Conservation (phyloP, 2,888 invertebrate genomes). For the Cotesia congregata region DNA sequence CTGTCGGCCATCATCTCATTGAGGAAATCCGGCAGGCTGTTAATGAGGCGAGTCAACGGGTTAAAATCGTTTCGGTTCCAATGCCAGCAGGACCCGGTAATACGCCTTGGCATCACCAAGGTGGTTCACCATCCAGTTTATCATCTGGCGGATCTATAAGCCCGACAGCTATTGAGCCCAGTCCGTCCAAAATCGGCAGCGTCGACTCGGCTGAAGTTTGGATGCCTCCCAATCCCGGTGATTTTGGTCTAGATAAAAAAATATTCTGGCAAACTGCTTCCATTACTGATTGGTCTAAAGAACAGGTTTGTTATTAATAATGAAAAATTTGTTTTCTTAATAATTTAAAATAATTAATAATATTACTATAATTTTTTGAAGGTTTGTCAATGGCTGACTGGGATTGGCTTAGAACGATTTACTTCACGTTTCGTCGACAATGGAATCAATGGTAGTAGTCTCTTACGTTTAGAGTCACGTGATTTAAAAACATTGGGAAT, state of each 20-base stretch:
- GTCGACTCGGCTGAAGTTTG: conserved; percentile 69
- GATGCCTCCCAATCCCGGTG: conserved; percentile 73
- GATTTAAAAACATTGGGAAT: conserved; percentile 91
- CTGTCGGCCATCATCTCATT: conserved; percentile 84
- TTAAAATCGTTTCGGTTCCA: conserved; percentile 77
- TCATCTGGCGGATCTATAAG: conserved; percentile 73
- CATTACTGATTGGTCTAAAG: conserved; percentile 84
- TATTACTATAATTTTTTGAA: conserved; percentile 63
- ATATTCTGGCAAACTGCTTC: conserved; percentile 79
- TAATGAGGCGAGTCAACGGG: conserved; percentile 89
- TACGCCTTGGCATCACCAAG: conserved; percentile 72
- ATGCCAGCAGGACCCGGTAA: conserved; percentile 72
- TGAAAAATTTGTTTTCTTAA: background rate
- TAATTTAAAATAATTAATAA: too few species aligned
- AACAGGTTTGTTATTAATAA: conserved; percentile 74
- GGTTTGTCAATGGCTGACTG: conserved; percentile 95
- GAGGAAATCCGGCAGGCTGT: conserved; percentile 92
- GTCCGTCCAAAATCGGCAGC: conserved; percentile 63
- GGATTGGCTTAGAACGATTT: conserved; percentile 85
- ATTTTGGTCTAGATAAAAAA: conserved; percentile 75
- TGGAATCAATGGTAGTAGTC: conserved; percentile 88
- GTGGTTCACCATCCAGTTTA: conserved; percentile 77
- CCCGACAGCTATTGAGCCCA: conserved; percentile 65
- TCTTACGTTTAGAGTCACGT: conserved; percentile 90
- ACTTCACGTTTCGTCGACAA: conserved; percentile 89